Evolutionary conservation across 2,797 vertebrate species (phyloP), one percentile per base, ranked within the genome.

Genomic region (Loris lydekkerianus): DNA sequence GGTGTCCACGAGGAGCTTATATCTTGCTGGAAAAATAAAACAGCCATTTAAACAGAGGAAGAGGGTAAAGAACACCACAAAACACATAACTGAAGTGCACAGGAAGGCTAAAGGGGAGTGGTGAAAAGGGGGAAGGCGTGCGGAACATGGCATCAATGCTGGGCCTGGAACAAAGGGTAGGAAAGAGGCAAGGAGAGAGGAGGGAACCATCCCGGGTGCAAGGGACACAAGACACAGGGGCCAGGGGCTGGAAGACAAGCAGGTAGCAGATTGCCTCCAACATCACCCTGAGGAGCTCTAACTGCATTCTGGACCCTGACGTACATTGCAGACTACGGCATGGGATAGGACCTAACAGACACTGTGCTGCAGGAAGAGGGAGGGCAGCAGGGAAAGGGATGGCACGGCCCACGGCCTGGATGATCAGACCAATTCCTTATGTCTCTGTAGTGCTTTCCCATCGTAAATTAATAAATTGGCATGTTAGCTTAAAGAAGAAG

Each of bases 381-480:
- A 7, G 21, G 29, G n/a, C n/a, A 8, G 15, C 17, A 63, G 23
- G 56, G 37, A 34, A 40, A 25, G 18, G 43, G 31, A 58, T 17
- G 23, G 49, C 1, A 34, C 7, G 56, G 25, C 77, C n/a, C n/a
- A 15, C 1, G 29, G 84, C 23, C 15, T 25, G 43, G 83, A 83
- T 43, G 49, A 63, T 31, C 29, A 5, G 9, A 83, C 31, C 69
- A 69, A 76, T 29, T 76, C n/a, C 49, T 60, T 11, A 81, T 0
- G 27, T 46, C 73, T 86, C 49, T 34, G 65, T 43, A 82, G n/a
- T 29, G 25, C 56, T 58, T 92, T 84, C 78, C 91, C 49, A 72
- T 83, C 40, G n/a, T 29, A 92, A 92, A 80, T 92, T 72, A 94
- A 91, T 82, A 65, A 87, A 70, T 13, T 82, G 56, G 40, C 43